These are phyloP conservation scores for Drosophila murphyi DNA, from an alignment of 1,140 invertebrate species.

Conservation along the genomic window DNA sequence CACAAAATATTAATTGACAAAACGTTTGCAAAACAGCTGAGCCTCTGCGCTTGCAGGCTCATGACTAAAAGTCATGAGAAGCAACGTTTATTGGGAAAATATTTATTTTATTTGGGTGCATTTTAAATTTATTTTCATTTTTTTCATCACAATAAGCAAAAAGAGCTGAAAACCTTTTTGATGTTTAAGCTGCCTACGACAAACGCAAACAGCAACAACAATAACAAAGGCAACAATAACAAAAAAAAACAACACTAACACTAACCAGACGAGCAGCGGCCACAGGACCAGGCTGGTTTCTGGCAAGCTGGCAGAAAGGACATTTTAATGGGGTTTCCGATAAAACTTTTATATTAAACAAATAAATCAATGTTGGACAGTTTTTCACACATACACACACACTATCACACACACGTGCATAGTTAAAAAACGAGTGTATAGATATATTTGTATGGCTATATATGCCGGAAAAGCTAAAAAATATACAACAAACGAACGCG, in stretches of 20 bases:
- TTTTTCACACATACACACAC: conserved; percentile 69
- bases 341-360: conserved; percentile 84
- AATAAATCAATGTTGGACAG: conserved; percentile 83
- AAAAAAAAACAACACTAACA: conserved; percentile 27
- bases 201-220: conserved; percentile 66
- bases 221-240: conserved; percentile 32
- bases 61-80: conserved; percentile 51
- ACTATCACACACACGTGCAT: conserved; percentile 48
- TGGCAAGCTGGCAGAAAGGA: conserved; percentile 82
- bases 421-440: conserved; percentile 76
- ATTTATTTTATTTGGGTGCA: conserved; percentile 80
- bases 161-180: conserved; percentile 77
- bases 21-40: conserved; percentile 52
- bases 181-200: conserved; percentile 81
- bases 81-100: conserved; percentile 76
- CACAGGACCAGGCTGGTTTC: conserved; percentile 43
- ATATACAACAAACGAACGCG: conserved; percentile 61
- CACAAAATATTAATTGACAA: conserved; percentile 74
- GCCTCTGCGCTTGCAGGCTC: background rate
- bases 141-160: conserved; percentile 74
- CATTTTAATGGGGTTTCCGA: conserved; percentile 83
- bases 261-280: conserved; percentile 30
- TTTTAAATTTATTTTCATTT: conserved; percentile 82
- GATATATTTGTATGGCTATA: conserved; percentile 70
- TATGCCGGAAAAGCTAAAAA: conserved; percentile 79